A percentile compares a stretch with the other conserved stretches of the same genome.
These are phyloP conservation scores for Pocillopora meandrina DNA, from an alignment of 92 coral and sea anemone species.

Conservation along the genomic window DNA sequence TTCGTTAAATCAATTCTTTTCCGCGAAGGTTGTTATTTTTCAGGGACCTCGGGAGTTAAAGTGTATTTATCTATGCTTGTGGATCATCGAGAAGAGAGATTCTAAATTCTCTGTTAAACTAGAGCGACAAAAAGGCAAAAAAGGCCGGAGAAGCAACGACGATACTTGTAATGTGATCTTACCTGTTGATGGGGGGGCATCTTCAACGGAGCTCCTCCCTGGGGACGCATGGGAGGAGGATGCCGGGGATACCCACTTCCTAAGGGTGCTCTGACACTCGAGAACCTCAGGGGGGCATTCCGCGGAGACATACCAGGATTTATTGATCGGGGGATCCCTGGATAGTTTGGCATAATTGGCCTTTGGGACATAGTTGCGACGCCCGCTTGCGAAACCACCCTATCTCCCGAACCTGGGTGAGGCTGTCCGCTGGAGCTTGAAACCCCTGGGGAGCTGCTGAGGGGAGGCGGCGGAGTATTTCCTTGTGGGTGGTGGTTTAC, in stretches of 20 bases:
- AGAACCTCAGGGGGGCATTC: constrained; percentile 32
- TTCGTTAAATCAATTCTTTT: too few relatives aligned
- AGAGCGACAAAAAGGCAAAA: too few relatives aligned
- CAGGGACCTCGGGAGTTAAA: too few relatives aligned
- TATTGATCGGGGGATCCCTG: constrained; percentile 56
- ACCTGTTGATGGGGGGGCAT: constrained; percentile 35
- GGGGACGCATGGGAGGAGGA: constrained; percentile 41
- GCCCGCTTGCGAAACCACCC: constrained; percentile 32
- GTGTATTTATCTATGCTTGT: too few relatives aligned
- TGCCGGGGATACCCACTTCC: constrained; percentile 34
- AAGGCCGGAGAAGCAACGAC: neutral
- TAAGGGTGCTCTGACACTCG: constrained; percentile 26
- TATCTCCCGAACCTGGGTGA: constrained; percentile 21
- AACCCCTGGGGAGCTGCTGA: constrained; percentile 30
- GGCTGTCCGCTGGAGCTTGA: constrained; percentile 14
- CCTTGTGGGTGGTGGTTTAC: constrained; percentile 44
- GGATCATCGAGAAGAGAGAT: too few relatives aligned
- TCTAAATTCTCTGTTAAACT: too few relatives aligned
- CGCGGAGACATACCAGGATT: constrained; percentile 26
- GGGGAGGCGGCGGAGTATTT: constrained; percentile 40
- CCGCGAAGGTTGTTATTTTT: too few relatives aligned
- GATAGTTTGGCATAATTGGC: constrained; percentile 69
- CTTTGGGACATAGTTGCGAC: constrained; percentile 59
- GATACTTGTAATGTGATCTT: neutral
- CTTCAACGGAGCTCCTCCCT: constrained; percentile 12